Evolutionary conservation across 2,797 vertebrate genomes (phyloP).

Genomic region (Enteromius paludinosus): DNA sequence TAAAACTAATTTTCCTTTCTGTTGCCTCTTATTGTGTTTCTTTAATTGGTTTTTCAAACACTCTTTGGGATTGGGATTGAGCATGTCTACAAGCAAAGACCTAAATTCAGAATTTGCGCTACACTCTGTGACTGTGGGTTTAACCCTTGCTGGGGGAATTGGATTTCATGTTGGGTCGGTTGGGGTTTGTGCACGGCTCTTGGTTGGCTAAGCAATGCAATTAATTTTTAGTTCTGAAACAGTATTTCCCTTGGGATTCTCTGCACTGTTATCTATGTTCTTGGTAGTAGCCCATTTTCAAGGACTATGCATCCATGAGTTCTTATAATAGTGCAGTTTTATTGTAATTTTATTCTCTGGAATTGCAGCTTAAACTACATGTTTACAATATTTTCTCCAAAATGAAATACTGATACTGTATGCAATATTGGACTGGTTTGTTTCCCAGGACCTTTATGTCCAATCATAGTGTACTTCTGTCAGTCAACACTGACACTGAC

Average conservation of each 20-base stretch:
- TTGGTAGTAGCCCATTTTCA: conserved; percentile 40
- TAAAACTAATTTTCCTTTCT: conserved; percentile 59
- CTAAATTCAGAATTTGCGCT: conserved; percentile 30
- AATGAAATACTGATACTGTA: conserved; percentile 23
- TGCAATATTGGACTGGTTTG: conserved; percentile 33
- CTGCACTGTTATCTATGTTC: conserved; percentile 14
- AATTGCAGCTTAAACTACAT: conserved; percentile 16
- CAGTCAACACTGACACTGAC: conserved; percentile 35
- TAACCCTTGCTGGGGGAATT: conserved; percentile 45
- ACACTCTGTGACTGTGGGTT: conserved; percentile 24
- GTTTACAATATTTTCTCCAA: conserved; percentile 7
- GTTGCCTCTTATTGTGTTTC: conserved; percentile 66
- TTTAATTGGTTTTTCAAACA: conserved; percentile 55
- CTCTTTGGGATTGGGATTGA: conserved; percentile 2
- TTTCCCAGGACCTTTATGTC: conserved; percentile 29
- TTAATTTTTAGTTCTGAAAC: conserved; percentile 41
- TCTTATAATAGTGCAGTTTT: conserved; percentile 22
- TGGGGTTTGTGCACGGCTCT: conserved; percentile 24
- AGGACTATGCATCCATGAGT: conserved; percentile 29
- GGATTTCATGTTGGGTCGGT: conserved; percentile 39
- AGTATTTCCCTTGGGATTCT: conserved; percentile 48
- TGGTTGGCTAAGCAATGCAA: conserved; percentile 47
- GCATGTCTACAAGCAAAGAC: conserved; percentile 10
- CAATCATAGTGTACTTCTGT: conserved; percentile 32
- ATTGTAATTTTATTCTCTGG: conserved; percentile 6